Percentiles rank a stretch among this genome's conserved stretches.
Conservation (phyloP, 2,888 invertebrate genomes). For the Epistrophe grossulariae region DNA sequence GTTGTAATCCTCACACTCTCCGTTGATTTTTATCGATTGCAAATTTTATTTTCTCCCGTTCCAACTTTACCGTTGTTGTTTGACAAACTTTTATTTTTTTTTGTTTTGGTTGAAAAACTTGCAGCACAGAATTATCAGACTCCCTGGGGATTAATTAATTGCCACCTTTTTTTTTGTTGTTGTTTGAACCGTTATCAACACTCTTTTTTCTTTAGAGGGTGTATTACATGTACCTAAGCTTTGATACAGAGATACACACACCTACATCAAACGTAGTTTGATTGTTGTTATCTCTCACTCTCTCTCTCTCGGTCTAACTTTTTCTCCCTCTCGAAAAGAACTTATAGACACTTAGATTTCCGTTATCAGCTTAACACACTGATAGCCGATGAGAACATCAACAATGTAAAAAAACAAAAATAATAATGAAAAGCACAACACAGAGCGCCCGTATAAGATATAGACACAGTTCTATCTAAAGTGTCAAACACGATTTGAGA, state of each 20-base stretch:
- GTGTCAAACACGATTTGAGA: conserved; percentile 34
- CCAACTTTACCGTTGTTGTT: not conserved
- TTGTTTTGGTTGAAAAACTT: conserved; percentile 3
- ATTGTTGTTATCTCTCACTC: conserved; percentile 51
- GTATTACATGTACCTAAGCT: too few species aligned
- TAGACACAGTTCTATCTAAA: conserved; percentile 15
- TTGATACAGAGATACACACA: conserved; percentile 24
- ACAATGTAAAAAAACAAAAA: conserved; percentile 8
- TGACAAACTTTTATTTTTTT: conserved; percentile 22
- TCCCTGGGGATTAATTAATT: conserved; percentile 53
- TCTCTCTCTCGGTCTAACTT: conserved; percentile 20
- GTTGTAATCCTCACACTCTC: conserved; percentile 22
- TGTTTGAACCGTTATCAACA: conserved; percentile 25
- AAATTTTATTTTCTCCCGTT: not conserved
- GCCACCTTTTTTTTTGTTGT: conserved; percentile 3
- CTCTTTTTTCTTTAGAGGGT: not conserved
- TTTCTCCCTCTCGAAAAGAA: conserved; percentile 12
- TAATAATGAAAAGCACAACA: not conserved
- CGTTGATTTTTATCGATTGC: conserved; percentile 16
- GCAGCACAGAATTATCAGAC: conserved; percentile 34
- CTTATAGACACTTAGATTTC: conserved; percentile 35
- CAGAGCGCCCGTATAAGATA: conserved; percentile 12
- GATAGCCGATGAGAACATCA: conserved; percentile 29
- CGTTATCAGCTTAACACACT: conserved; percentile 59
- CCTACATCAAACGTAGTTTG: conserved; percentile 38